Evolutionary conservation across 1,140 invertebrate genomes (phyloP).

Genomic region (Meloidogyne hapla): DNA sequence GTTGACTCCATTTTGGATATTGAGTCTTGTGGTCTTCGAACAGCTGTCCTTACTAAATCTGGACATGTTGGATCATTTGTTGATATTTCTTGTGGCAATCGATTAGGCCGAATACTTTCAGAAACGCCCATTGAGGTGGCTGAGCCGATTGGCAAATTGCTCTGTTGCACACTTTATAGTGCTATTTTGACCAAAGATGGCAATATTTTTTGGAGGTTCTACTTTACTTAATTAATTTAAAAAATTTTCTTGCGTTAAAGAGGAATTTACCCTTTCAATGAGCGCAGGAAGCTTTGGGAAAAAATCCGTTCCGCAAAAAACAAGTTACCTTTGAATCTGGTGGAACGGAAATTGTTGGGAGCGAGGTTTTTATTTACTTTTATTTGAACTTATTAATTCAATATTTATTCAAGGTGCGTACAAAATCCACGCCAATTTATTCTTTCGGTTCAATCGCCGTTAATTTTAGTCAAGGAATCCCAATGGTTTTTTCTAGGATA

Average conservation of each 20-base stretch:
- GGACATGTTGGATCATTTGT: constrained; percentile 46
- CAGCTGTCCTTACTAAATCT: not conserved
- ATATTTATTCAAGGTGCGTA: constrained; percentile 73
- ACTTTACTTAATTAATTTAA: constrained; percentile 76
- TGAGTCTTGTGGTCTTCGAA: no score
- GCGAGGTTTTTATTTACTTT: constrained; percentile 62
- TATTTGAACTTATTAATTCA: no score
- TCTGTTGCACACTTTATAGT: constrained; percentile 86
- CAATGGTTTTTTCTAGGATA: constrained; percentile 65
- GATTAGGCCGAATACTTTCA: constrained; percentile 71
- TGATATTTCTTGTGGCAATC: constrained; percentile 38
- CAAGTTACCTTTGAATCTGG: constrained; percentile 68
- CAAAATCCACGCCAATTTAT: constrained; percentile 93
- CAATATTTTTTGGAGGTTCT: constrained; percentile 94
- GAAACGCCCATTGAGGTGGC: constrained; percentile 74
- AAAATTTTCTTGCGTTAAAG: constrained; percentile 67
- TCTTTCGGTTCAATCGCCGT: constrained; percentile 84
- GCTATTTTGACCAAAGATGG: constrained; percentile 85
- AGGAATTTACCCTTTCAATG: constrained; percentile 89
- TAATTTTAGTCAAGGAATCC: constrained; percentile 65
- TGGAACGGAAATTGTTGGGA: constrained; percentile 67
- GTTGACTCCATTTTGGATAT: no score
- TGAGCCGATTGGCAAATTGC: constrained; percentile 75
- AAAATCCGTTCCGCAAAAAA: constrained; percentile 89
- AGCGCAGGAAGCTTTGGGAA: constrained; percentile 92